Conservation (phyloP, 1,140 invertebrate species). For the Patella vulgata region DNA sequence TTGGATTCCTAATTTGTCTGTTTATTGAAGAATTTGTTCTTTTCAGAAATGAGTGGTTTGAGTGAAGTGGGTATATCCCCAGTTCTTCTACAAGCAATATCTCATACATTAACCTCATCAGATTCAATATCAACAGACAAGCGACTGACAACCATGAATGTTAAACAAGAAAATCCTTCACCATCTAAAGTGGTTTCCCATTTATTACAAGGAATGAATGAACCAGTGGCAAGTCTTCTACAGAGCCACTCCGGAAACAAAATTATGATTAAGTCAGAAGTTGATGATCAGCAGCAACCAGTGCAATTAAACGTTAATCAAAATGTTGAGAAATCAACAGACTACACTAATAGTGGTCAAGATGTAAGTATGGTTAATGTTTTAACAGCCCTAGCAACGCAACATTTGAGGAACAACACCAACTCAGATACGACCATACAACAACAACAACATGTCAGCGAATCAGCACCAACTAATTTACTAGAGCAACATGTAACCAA, state of each 20-base stretch:
- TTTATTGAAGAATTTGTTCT: constrained; percentile 13
- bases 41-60: constrained; percentile 45
- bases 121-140: constrained; percentile 11
- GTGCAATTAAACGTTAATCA: neutral
- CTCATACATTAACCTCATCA: constrained; percentile 52
- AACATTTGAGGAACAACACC: constrained; percentile 36
- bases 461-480: neutral
- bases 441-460: neutral
- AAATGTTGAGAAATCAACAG: neutral
- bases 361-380: constrained; percentile 47
- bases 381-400: constrained; percentile 46
- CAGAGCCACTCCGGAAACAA: constrained; percentile 7
- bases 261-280: constrained; percentile 4
- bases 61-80: constrained; percentile 63
- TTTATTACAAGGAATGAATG: constrained; percentile 45
- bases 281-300: constrained; percentile 6
- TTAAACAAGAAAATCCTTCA: constrained; percentile 29
- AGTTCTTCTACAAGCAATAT: constrained; percentile 62
- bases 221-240: constrained; percentile 35
- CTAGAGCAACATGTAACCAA: neutral
- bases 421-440: neutral
- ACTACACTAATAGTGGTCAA: neutral
- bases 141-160: constrained; percentile 10
- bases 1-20: constrained; percentile 9
- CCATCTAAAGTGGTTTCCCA: constrained; percentile 33